These are phyloP conservation scores for Hydropotes inermis DNA, from an alignment of 2,113 vertebrate genomes.

Conservation along the genomic window DNA sequence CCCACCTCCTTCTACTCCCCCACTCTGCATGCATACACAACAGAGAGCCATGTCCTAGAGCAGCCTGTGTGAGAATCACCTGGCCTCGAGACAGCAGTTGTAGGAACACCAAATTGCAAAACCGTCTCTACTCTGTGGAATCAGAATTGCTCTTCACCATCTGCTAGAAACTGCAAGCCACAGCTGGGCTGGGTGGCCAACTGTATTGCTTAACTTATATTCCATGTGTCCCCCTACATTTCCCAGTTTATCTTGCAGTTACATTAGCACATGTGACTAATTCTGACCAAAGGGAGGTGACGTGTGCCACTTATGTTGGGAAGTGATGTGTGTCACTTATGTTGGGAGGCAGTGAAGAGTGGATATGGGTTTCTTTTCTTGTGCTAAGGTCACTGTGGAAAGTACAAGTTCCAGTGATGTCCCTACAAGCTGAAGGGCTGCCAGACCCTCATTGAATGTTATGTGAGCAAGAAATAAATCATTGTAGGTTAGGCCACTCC, in stretches of 20 bases:
- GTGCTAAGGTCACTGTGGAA: background rate
- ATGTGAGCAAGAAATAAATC: background rate
- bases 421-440: background rate
- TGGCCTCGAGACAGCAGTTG: background rate
- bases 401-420: background rate
- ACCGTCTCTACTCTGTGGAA: background rate
- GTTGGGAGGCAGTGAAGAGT: background rate
- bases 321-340: background rate
- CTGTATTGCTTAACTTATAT: background rate
- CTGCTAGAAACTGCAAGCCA: background rate
- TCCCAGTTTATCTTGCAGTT: background rate
- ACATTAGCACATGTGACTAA: background rate
- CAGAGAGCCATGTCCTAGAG: background rate
- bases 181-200: background rate
- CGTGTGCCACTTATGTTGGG: background rate
- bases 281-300: background rate
- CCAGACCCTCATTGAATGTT: background rate
- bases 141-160: background rate
- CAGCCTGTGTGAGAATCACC: background rate
- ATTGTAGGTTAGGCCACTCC: background rate
- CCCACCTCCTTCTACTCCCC: background rate
- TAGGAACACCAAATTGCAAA: background rate
- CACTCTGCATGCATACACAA: background rate
- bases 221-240: background rate
- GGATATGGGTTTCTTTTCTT: background rate